phyloP scores from a whole-genome alignment of 2,113 vertebrate genomes.

The Circaetus gallicus region DNA sequence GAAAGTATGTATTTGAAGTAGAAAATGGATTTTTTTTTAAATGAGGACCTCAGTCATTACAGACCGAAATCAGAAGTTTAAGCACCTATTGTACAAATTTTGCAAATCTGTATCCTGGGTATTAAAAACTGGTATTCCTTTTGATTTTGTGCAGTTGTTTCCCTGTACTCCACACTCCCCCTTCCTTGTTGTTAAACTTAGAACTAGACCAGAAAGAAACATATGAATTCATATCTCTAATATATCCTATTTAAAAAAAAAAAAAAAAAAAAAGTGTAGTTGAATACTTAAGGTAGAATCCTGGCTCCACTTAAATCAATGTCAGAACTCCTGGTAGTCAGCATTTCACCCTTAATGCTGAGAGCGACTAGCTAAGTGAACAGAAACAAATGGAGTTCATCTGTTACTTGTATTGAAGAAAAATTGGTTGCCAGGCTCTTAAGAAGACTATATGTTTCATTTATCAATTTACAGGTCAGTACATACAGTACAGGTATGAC shows the following conservation, averaged over 20 bases:
- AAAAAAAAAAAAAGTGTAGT: not conserved
- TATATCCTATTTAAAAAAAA: not conserved
- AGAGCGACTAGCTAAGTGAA: not conserved
- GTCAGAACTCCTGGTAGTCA: not conserved
- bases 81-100: not conserved
- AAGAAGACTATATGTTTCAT: conserved; percentile 36
- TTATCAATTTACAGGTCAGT: conserved; percentile 63
- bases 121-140: not conserved
- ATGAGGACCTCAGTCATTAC: not conserved
- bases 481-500: conserved; percentile 36
- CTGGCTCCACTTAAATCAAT: not conserved
- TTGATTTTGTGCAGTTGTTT: not conserved
- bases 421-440: not conserved
- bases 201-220: not conserved
- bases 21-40: not conserved
- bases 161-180: not conserved
- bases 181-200: not conserved
- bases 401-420: not conserved
- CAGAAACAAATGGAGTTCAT: conserved; percentile 24
- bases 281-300: not conserved
- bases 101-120: not conserved
- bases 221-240: not conserved
- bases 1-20: not conserved
- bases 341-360: not conserved
- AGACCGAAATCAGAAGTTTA: not conserved